Conservation (phyloP, 2,888 invertebrate species). For the Argyra leucocephala region DNA sequence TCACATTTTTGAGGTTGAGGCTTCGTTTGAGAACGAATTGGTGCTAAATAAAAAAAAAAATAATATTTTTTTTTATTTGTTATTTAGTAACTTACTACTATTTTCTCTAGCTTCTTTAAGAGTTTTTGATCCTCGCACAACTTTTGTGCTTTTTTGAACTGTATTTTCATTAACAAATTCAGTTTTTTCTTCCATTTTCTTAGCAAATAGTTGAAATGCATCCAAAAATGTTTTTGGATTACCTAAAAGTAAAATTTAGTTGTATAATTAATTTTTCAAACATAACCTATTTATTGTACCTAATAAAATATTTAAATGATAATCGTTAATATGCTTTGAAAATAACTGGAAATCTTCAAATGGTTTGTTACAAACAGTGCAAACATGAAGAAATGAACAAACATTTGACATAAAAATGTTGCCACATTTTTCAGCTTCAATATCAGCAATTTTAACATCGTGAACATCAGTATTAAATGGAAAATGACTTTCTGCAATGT, state of each 20-base stretch:
- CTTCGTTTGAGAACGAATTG: neutral
- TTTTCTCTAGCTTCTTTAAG: neutral
- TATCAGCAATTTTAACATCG: neutral
- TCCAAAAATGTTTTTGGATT: neutral
- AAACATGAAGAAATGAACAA: neutral
- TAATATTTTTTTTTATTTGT: neutral
- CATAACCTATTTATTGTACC: neutral
- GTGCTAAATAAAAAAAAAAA: neutral
- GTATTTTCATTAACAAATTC: constrained; percentile 1
- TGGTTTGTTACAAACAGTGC: neutral
- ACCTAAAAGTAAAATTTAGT: neutral
- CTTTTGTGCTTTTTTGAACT: neutral
- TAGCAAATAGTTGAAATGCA: constrained; percentile 1
- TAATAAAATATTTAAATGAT: constrained; percentile 3
- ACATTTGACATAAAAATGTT: neutral
- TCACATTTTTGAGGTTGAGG: constrained; percentile 2
- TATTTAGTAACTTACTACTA: neutral
- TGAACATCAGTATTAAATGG: neutral
- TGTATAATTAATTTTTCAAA: neutral
- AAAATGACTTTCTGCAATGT: neutral
- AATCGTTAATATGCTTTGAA: neutral
- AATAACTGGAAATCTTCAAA: neutral
- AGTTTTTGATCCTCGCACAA: neutral
- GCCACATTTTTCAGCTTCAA: neutral
- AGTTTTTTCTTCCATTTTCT: constrained; percentile 1